A percentile compares a stretch with the other conserved stretches of the same genome.
phyloP scores from a whole-genome alignment of 2,888 invertebrate species.

The Sisyra terminalis region DNA sequence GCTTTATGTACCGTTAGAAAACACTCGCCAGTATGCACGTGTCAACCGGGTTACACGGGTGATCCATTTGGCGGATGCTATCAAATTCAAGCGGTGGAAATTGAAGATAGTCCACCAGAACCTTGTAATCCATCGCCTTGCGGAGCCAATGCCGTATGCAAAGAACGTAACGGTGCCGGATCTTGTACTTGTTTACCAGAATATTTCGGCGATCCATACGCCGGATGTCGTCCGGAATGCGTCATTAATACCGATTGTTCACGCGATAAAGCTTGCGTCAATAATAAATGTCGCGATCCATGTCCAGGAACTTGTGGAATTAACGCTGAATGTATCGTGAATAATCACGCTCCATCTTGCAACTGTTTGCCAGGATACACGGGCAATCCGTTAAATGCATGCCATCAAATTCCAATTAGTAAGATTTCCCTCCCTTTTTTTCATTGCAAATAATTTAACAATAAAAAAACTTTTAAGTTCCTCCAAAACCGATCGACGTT shows the following conservation, averaged over 20 bases:
- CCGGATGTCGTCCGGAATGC: slow-evolving; percentile 73
- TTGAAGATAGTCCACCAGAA: slow-evolving; percentile 41
- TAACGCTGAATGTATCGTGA: slow-evolving; percentile 61
- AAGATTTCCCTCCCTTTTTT: slow-evolving; percentile 10
- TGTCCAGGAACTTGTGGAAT: slow-evolving; percentile 70
- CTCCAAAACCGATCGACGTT: slow-evolving; percentile 36
- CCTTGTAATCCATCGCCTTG: slow-evolving; percentile 80
- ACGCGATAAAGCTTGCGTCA: slow-evolving; percentile 59
- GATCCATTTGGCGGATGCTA: slow-evolving; percentile 70
- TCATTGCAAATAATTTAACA: background rate
- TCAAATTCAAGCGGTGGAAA: slow-evolving; percentile 31
- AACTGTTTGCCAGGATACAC: slow-evolving; percentile 60
- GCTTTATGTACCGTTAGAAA: slow-evolving; percentile 66
- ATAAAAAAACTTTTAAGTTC: slow-evolving; percentile 15
- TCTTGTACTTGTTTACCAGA: slow-evolving; percentile 68
- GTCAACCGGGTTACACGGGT: slow-evolving; percentile 62
- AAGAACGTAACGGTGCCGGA: slow-evolving; percentile 65
- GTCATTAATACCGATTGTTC: slow-evolving; percentile 69
- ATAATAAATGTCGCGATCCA: slow-evolving; percentile 72
- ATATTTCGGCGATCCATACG: slow-evolving; percentile 77
- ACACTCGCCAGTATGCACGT: slow-evolving; percentile 72
- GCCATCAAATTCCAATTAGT: slow-evolving; percentile 23
- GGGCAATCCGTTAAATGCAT: slow-evolving; percentile 49
- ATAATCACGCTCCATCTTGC: slow-evolving; percentile 71
- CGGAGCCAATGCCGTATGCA: slow-evolving; percentile 71